Evolutionary conservation across 1,140 invertebrate species (phyloP), one percentile per base, ranked within the genome.

Genomic region (Elymnias hypermnestra): DNA sequence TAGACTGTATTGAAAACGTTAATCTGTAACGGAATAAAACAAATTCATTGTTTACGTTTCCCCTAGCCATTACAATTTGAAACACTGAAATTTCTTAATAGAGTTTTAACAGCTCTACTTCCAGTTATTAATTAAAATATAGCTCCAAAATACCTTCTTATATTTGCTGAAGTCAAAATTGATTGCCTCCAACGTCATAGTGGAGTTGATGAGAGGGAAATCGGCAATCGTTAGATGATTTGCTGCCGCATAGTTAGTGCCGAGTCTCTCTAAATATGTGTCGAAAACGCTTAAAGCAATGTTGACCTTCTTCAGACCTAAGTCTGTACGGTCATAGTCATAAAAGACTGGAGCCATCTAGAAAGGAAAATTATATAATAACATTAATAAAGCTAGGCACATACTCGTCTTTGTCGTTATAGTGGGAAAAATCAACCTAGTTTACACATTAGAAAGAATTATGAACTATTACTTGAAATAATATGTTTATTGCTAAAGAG

Each of bases 331-430:
- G 64, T 91, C 63, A 53, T 93, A 93, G 66, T 90, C 91, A 53
- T 90, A 94, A 64, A 92, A 93, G 60, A 93, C 91, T 22, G 93
- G 93, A 0, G 88, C 89, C 85, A 93, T 83, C 91, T 92, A 53
- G 57, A 86, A 12, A 19, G 9, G 7, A 17, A 0, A 26, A 13
- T 37, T 9, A 3, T 10, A 41, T 40, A 7, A 6, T 8, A 40
- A 12, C 7, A 4, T 25, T 35, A 13, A 3, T 3, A 28, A n/a
- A 8, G 5, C 9, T 33, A 12, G 6, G 9, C 10, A 39, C 2
- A n/a, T n/a, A n/a, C n/a, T n/a, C 5, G 8, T 33, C 10, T 21
- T n/a, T 5, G 3, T 26, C 3, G 3, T 21, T 21, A 4, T 21
- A 21, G 3, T 21, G 19, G 3, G 3, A 21, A 21, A 3, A 21